Conservation (phyloP, 2,888 invertebrate species). For the Eupithecia pulchellata region DNA sequence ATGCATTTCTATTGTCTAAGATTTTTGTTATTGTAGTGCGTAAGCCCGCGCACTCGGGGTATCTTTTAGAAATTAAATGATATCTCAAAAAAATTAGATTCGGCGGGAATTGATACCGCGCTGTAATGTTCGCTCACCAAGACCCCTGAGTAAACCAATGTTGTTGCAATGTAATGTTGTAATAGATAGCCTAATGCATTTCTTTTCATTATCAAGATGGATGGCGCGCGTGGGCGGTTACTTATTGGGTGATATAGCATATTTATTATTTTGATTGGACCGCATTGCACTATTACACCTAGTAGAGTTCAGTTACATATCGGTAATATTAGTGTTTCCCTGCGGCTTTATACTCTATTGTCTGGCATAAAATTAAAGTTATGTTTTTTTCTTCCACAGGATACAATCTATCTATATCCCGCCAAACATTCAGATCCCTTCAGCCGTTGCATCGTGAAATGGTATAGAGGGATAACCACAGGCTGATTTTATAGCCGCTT, state of each 20-base stretch:
- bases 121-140: neutral
- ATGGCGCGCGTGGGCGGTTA: conserved; percentile 48
- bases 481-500: too few relatives aligned
- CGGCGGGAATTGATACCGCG: too few relatives aligned
- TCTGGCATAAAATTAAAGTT: neutral
- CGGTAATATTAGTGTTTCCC: neutral
- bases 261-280: conserved; percentile 23
- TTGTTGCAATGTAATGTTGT: conserved; percentile 33
- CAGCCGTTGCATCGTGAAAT: too few relatives aligned
- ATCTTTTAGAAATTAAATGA: too few relatives aligned
- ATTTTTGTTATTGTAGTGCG: too few relatives aligned
- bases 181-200: conserved; percentile 49
- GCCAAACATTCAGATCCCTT: too few relatives aligned
- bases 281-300: conserved; percentile 3
- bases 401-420: too few relatives aligned
- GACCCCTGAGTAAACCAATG: conserved; percentile 8
- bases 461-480: too few relatives aligned
- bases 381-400: neutral
- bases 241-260: conserved; percentile 32
- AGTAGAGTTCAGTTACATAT: neutral
- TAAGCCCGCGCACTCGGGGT: too few relatives aligned
- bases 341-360: neutral
- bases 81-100: too few relatives aligned
- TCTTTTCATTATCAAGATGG: conserved; percentile 57
- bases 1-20: too few relatives aligned